phyloP scores from a whole-genome alignment of 2,888 invertebrate species.

The Aphidoletes aphidimyza region DNA sequence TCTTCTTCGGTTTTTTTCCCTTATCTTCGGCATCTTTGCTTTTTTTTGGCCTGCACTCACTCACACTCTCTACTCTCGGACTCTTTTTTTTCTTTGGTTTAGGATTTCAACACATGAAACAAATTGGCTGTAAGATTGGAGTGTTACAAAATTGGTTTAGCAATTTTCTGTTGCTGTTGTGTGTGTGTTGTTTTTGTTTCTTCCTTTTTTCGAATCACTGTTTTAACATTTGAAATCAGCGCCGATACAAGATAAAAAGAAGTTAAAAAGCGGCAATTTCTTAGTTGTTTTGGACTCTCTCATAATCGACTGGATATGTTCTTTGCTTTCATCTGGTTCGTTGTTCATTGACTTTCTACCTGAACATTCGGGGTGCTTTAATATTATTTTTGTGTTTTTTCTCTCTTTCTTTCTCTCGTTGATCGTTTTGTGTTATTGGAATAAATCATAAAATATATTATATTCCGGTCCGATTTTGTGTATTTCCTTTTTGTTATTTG shows the following conservation, averaged over 20 bases:
- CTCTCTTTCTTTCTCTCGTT: no score
- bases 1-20: neutral
- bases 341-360: slow-evolving; percentile 10
- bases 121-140: slow-evolving; percentile 53
- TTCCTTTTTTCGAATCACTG: neutral
- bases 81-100: neutral
- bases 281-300: neutral
- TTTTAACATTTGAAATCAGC: slow-evolving; percentile 26
- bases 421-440: neutral
- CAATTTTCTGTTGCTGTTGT: slow-evolving; percentile 24
- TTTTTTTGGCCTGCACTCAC: neutral
- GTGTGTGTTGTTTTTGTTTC: neutral
- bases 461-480: slow-evolving; percentile 35
- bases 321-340: neutral
- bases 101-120: slow-evolving; percentile 52
- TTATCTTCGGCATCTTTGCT: slow-evolving; percentile 38
- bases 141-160: slow-evolving; percentile 54
- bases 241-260: slow-evolving; percentile 51
- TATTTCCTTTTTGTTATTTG: slow-evolving; percentile 23
- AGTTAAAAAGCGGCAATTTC: slow-evolving; percentile 52
- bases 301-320: neutral
- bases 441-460: slow-evolving; percentile 50
- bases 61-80: neutral
- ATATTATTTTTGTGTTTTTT: neutral
- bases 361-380: slow-evolving; percentile 50